Percentiles rank a stretch among this genome's conserved stretches.
Evolutionary conservation across 2,888 invertebrate genomes (phyloP).

Genomic region (Melitaea athalia): DNA sequence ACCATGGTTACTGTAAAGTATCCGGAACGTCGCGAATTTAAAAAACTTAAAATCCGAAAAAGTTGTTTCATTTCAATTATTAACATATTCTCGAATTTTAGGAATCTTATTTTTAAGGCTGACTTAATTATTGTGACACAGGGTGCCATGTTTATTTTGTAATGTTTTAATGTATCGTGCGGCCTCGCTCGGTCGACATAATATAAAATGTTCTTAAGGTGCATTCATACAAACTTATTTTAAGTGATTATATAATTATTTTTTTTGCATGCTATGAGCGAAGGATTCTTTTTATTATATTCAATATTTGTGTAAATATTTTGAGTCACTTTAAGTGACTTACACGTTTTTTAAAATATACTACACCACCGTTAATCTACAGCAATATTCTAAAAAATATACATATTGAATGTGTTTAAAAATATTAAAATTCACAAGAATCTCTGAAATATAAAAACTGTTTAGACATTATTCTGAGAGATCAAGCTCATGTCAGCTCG

Average conservation of each 20-base stretch:
- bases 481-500: slow-evolving; percentile 32
- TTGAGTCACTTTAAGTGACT: background rate
- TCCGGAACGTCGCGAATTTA: too few relatives aligned
- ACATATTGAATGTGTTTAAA: too few relatives aligned
- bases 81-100: slow-evolving; percentile 41
- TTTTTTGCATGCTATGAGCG: background rate
- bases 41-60: too few relatives aligned
- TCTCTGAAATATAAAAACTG: slow-evolving; percentile 1
- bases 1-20: too few relatives aligned
- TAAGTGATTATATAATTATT: background rate
- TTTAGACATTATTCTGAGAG: background rate
- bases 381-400: background rate
- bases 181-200: slow-evolving; percentile 2
- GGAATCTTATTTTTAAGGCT: slow-evolving; percentile 53
- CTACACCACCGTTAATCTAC: background rate
- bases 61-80: too few relatives aligned
- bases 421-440: slow-evolving; percentile 4
- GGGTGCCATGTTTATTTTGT: slow-evolving; percentile 61
- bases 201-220: slow-evolving; percentile 33
- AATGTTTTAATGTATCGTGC: slow-evolving; percentile 32
- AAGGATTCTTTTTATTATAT: background rate
- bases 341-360: background rate
- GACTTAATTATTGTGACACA: slow-evolving; percentile 53
- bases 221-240: background rate
- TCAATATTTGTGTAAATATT: background rate